Evolutionary conservation across 2,113 vertebrate genomes (phyloP).

Genomic region (Formicarius rufipectus): DNA sequence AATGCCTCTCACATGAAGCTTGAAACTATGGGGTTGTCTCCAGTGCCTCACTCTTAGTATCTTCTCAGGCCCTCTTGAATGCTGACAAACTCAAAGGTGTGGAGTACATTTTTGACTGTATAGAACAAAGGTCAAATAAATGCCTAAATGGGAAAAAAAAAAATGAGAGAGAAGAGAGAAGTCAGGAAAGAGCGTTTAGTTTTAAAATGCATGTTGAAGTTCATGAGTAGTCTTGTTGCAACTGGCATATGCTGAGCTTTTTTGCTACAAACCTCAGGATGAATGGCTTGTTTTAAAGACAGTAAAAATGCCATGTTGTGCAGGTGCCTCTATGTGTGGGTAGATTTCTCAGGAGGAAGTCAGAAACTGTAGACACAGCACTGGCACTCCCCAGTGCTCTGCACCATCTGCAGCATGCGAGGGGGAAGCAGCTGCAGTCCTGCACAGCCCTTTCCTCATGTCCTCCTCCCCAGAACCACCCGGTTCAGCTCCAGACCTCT

Average conservation of each 20-base stretch:
- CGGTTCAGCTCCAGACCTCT: background rate
- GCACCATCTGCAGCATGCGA: rapidly evolving
- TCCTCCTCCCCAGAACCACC: background rate
- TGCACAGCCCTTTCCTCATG: background rate
- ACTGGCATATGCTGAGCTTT: background rate
- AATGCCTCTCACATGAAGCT: background rate
- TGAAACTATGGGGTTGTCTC: background rate
- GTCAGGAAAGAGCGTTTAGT: background rate
- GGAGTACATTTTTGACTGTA: background rate
- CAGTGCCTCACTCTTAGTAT: background rate
- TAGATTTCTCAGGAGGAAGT: background rate
- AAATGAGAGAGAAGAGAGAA: background rate
- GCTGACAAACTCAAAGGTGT: background rate
- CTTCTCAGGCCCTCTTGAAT: background rate
- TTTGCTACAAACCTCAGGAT: background rate
- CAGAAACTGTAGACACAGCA: background rate
- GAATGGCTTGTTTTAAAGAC: conserved; percentile 34
- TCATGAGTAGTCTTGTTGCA: background rate
- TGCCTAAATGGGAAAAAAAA: background rate
- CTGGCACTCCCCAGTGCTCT: background rate
- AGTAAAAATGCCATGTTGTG: conserved; percentile 24
- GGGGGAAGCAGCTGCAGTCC: background rate
- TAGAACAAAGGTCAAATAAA: background rate
- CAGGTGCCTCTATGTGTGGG: conserved; percentile 1
- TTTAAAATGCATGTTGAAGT: background rate